phyloP scores from a whole-genome alignment of 2,888 invertebrate species.

The Podabrus alpinus region DNA sequence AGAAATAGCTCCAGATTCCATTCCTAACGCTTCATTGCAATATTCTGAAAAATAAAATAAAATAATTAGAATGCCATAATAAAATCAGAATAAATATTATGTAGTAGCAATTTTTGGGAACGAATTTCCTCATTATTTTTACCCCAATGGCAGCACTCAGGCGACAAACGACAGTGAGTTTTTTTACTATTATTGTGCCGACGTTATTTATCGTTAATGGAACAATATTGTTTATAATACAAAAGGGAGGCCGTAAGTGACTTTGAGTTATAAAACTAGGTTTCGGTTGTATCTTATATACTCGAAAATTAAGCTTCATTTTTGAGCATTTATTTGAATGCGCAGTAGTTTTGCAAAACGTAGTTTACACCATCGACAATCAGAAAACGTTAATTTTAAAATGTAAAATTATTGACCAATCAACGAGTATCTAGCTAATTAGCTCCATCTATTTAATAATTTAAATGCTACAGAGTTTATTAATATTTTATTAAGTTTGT shows the following conservation, averaged over 20 bases:
- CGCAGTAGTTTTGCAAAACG: no score
- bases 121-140: neutral
- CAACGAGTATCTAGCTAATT: neutral
- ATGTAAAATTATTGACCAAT: neutral
- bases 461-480: constrained; percentile 20
- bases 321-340: neutral
- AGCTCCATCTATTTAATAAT: neutral
- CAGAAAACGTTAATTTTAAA: neutral
- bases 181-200: neutral
- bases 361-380: neutral
- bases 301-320: neutral
- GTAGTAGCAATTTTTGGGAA: neutral
- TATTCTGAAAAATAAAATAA: constrained; percentile 57
- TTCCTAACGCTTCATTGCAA: constrained; percentile 68
- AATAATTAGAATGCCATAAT: neutral
- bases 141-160: neutral
- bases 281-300: no score
- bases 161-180: neutral
- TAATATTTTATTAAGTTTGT: constrained; percentile 28
- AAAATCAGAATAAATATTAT: no score
- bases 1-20: constrained; percentile 72
- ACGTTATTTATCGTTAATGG: neutral
- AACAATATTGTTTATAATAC: no score
- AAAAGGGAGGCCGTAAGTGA: no score
- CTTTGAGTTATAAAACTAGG: no score